phyloP scores from a whole-genome alignment of 2,888 invertebrate genomes.

The Drosophila merina region DNA sequence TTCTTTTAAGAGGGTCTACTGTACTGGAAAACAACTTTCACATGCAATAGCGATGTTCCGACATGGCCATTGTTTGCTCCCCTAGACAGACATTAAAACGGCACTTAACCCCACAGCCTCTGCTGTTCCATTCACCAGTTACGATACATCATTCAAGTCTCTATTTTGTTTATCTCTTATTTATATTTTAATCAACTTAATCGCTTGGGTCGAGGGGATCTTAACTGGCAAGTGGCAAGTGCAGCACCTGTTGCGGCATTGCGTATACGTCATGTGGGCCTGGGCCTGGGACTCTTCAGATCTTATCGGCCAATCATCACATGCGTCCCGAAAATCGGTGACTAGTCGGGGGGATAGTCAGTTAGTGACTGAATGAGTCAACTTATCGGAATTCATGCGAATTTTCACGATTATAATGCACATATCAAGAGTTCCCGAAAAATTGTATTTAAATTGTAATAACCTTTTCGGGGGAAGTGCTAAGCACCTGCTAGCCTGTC shows the following conservation, averaged over 20 bases:
- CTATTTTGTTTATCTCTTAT: not conserved
- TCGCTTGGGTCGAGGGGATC: not conserved
- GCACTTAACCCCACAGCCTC: slow-evolving; percentile 16
- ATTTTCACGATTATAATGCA: not conserved
- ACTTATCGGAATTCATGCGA: not conserved
- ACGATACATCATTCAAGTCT: not conserved
- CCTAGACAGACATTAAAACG: slow-evolving; percentile 24
- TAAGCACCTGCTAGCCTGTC: slow-evolving; percentile 13
- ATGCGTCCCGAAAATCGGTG: slow-evolving; percentile 2
- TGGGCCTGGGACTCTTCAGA: slow-evolving; percentile 18
- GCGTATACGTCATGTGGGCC: slow-evolving; percentile 38
- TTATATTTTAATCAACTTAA: slow-evolving; percentile 21
- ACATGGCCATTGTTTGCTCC: slow-evolving; percentile 18
- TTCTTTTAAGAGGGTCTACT: not conserved
- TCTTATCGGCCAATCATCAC: slow-evolving; percentile 24
- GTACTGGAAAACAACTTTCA: slow-evolving; percentile 4
- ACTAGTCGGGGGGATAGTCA: not conserved
- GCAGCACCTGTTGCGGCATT: slow-evolving; percentile 16
- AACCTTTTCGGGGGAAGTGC: slow-evolving; percentile 4
- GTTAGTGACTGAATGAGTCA: not conserved
- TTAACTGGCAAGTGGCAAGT: not conserved
- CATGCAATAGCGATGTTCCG: slow-evolving; percentile 14
- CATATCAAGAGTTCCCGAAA: not conserved
- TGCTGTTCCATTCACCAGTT: not conserved
- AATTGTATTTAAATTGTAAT: not conserved